These are phyloP conservation scores for Leucosticte australis DNA, from an alignment of 2,113 vertebrate genomes.

Conservation along the genomic window DNA sequence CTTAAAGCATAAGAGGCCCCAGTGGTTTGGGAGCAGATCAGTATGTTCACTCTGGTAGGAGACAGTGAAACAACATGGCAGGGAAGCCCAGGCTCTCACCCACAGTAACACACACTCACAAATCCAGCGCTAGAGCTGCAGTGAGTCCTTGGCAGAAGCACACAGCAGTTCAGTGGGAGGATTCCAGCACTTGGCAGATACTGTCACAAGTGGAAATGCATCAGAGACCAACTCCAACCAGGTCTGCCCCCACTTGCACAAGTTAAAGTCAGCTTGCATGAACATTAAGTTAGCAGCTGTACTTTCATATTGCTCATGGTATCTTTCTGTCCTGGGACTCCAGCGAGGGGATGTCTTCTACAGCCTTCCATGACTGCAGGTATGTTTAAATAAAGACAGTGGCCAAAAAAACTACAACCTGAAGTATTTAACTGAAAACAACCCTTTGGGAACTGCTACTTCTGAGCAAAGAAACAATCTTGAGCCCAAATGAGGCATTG, in stretches of 20 bases:
- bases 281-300: constrained; percentile 19
- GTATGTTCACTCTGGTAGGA: not conserved
- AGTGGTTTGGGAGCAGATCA: not conserved
- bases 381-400: not conserved
- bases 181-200: constrained; percentile 16
- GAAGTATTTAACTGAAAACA: not conserved
- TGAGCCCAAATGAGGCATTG: fast-evolving
- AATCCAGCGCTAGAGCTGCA: not conserved
- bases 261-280: constrained; percentile 50
- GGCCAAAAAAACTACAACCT: not conserved
- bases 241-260: constrained; percentile 40
- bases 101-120: not conserved
- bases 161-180: constrained; percentile 35
- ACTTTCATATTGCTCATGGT: constrained; percentile 27
- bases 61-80: not conserved
- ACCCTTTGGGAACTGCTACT: not conserved
- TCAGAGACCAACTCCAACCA: constrained; percentile 29
- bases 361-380: not conserved
- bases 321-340: not conserved
- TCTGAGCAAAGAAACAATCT: not conserved
- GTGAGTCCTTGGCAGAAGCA: constrained; percentile 38
- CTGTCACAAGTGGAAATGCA: constrained; percentile 51
- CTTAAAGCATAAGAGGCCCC: not conserved
- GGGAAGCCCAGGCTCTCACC: not conserved
- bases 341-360: not conserved